Evolutionary conservation across 1,140 invertebrate species (phyloP), one percentile per base, ranked within the genome.

Genomic region (Drosophila ironensis): DNA sequence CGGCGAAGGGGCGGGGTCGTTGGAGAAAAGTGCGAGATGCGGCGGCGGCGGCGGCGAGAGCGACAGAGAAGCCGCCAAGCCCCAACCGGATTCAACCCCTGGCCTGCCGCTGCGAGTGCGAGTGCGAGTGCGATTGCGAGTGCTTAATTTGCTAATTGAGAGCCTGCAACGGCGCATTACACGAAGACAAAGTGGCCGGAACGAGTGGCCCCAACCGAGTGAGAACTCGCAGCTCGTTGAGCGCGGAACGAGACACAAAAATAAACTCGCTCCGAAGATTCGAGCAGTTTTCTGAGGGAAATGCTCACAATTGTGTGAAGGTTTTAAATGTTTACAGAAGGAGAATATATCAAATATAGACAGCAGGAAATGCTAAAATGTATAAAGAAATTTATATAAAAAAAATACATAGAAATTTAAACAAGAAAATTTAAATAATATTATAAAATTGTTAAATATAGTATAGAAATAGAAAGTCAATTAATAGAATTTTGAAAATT

Each of bases 111-210:
- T n/a, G n/a, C n/a, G n/a, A n/a, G n/a, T n/a, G n/a, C n/a, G n/a
- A n/a, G n/a, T n/a, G n/a, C n/a, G n/a, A n/a, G n/a, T n/a, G n/a
- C 30, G 30, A 12, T 33, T 33, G 30, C 14, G 30, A 61, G 45
- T 51, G 57, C 61, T 71, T 81, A 81, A 81, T 81, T 81, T 84
- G 78, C 73, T 84, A 84, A 84, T 84, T 84, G 78, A 84, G 78
- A 84, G 78, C 75, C 68, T 71, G 74, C 56, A 74, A 82, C 61
- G 69, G 42, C 35, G 73, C 16, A 35, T 77, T 22, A 37, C 67
- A 38, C 48, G 38, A 40, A 38, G 44, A 37, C 35, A 71, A 61
- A 50, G 52, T 52, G 59, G 17, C 35, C 35, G 17, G n/a, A 33
- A 4, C 7, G 52, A 44, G 38, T 50, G 47, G 28, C 28, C 28